These are phyloP conservation scores for Wasmannia auropunctata DNA, from an alignment of 1,140 invertebrate genomes.

Conservation along the genomic window DNA sequence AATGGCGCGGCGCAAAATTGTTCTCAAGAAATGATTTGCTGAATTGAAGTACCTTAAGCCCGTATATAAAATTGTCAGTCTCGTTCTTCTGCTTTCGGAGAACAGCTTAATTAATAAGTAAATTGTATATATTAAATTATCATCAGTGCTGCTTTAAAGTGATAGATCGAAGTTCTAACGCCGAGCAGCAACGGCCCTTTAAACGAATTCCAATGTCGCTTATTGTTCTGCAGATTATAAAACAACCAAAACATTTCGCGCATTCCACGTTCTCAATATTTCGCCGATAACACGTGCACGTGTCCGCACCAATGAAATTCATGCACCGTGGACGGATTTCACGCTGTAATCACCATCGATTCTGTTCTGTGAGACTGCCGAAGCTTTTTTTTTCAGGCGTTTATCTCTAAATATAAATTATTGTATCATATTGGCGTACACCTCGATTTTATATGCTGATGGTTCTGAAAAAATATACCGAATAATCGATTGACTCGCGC, in stretches of 20 bases:
- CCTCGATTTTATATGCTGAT: neutral
- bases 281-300: conserved; percentile 18
- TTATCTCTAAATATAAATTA: conserved; percentile 64
- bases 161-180: neutral
- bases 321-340: conserved; percentile 58
- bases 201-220: neutral
- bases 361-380: conserved; percentile 33
- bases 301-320: conserved; percentile 58
- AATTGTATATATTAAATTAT: neutral
- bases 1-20: neutral
- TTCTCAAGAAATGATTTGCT: neutral
- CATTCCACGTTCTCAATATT: neutral
- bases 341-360: conserved; percentile 64
- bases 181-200: neutral
- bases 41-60: neutral
- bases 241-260: conserved; percentile 5
- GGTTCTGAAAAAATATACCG: neutral
- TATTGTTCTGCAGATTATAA: neutral
- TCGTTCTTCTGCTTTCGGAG: neutral
- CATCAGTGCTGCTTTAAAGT: neutral
- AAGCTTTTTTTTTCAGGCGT: conserved; percentile 25
- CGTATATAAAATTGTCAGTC: neutral
- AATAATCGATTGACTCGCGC: neutral
- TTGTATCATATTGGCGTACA: neutral
- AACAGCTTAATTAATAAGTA: neutral